Evolutionary conservation across 2,888 invertebrate genomes (phyloP), one percentile per base, ranked within the genome.

Genomic region (Ornithoptera alexandrae): DNA sequence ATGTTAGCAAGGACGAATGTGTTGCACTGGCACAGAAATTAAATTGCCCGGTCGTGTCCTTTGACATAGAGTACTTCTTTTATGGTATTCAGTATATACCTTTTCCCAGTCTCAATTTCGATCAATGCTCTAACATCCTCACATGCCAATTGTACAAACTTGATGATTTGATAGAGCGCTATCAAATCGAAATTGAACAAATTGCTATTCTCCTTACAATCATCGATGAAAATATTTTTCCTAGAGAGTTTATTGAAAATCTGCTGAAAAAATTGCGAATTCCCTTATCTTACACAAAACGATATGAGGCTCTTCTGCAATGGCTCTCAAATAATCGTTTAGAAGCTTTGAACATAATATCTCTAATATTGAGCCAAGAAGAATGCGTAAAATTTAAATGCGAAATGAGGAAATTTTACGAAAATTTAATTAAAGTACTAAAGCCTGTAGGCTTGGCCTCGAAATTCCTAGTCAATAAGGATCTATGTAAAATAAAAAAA

Each of bases 61-160:
- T 62, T 50, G 81, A 84, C 46, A 75, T 77, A 5, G 78, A 81
- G 24, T 81, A 71, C 62, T 80, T 76, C 57, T 82, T 83, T 64
- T 75, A 74, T 5, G 75, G 72, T 18, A 71, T 76, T 15, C 69
- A 72, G 1, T 84, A 82, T 20, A 76, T 84, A 72, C 74, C 74
- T 2, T 39, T 7, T 63, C 15, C 50, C 4, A 75, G 71, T n/a
- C 42, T 80, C 24, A 18, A 50, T 22, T 78, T 73, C 22, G 67
- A 78, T 22, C 3, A 39, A 0, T 30, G 0, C 1, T 64, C 39
- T 0, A 71, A 73, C 2, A 65, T 67, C 1, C 74, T 83, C 2
- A 15, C 70, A 4, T 80, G 80, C 62, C 60, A 70, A 10, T 67
- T 76, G 36, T 83, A 78, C 66, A 60, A 62, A 15, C 73, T 81